Conservation (phyloP, 37 sponge, comb jelly and placozoan species). For the Agelas oroides region DNA sequence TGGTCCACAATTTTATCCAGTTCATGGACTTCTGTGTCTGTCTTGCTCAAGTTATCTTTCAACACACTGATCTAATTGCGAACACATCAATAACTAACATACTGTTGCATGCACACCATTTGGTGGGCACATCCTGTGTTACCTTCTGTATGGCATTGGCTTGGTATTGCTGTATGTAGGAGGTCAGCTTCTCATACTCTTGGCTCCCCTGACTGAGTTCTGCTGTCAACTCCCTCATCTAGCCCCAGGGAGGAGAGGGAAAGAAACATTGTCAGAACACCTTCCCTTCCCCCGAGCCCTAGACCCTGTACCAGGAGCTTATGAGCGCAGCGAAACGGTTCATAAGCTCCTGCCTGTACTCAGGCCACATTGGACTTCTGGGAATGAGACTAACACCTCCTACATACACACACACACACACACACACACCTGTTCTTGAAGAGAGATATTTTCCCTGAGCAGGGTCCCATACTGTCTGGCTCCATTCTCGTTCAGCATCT, state of each 20-base stretch:
- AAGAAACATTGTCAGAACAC: background rate
- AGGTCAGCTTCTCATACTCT: constrained; percentile 32
- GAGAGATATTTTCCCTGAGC: constrained; percentile 26
- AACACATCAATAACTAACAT: background rate
- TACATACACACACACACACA: background rate
- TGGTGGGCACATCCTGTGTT: background rate
- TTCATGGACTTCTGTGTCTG: constrained; percentile 61
- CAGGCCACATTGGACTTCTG: too few relatives aligned
- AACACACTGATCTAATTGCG: constrained; percentile 40
- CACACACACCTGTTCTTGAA: constrained; percentile 17
- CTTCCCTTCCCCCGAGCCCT: too few relatives aligned
- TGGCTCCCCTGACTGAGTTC: constrained; percentile 2
- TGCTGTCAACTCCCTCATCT: constrained; percentile 8
- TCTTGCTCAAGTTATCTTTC: constrained; percentile 61
- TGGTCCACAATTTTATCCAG: constrained; percentile 65
- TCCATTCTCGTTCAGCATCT: background rate
- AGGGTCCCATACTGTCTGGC: constrained; percentile 18
- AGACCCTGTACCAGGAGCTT: too few relatives aligned
- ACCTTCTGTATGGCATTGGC: constrained; percentile 47
- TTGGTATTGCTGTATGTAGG: constrained; percentile 45
- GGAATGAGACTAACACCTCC: too few relatives aligned
- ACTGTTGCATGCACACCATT: background rate
- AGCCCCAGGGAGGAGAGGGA: background rate
- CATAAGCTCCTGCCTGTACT: too few relatives aligned
- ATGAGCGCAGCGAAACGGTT: too few relatives aligned